phyloP scores from a whole-genome alignment of 2,888 invertebrate species.

The Ypsolopha sequella region DNA sequence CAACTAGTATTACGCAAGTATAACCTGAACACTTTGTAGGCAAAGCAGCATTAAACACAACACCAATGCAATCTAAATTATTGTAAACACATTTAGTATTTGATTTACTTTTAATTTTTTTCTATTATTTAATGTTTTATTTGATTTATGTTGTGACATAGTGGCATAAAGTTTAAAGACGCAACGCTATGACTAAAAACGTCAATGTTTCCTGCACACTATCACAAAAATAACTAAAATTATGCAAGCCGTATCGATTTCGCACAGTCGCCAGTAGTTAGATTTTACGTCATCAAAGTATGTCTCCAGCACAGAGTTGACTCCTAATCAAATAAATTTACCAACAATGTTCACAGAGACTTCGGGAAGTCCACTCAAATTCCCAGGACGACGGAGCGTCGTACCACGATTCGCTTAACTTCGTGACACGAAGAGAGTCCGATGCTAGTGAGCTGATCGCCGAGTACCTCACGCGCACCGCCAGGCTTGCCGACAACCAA shows the following conservation, averaged over 20 bases:
- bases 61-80: background rate
- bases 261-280: constrained; percentile 1
- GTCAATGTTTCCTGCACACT: background rate
- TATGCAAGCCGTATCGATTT: background rate
- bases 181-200: background rate
- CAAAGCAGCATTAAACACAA: no score
- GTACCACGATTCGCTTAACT: constrained; percentile 16
- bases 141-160: constrained; percentile 37
- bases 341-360: constrained; percentile 15
- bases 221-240: background rate
- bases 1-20: no score
- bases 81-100: background rate
- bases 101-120: background rate
- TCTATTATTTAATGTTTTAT: constrained; percentile 16
- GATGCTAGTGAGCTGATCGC: constrained; percentile 22
- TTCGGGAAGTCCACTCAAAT: constrained; percentile 1
- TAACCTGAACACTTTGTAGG: no score
- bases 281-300: background rate
- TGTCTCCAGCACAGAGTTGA: background rate
- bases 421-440: constrained; percentile 4
- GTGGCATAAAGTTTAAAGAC: constrained; percentile 41
- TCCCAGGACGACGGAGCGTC: constrained; percentile 7
- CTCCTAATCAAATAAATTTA: background rate
- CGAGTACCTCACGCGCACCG: constrained; percentile 51
- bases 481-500: constrained; percentile 33